Base-by-base conservation (phyloP, 2,888 invertebrate genomes). In the Polymixis flavicincta region DNA sequence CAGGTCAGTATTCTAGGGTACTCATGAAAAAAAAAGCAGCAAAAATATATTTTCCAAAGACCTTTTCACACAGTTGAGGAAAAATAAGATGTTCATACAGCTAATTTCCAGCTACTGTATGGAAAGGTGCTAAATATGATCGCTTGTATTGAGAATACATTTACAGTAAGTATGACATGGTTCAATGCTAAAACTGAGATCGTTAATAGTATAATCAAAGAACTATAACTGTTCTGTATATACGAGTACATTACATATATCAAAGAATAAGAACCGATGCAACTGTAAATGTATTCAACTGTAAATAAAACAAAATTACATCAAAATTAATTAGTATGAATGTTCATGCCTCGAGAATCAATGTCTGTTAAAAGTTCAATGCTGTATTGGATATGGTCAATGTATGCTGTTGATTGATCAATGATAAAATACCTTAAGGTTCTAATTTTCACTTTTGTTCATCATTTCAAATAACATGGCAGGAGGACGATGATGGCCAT, bases 1-100 rank as follows among this genome's bases (percentile, higher is more conserved):
- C 97, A 99, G 99, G 99, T 99, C 97, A 97, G 97, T 95, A 55
- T 84, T 60, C 13, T n/a, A 73, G 1, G 17, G 32, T 67, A 45
- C 13, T 32, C 19, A n/a, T 45, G 13, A 8, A 28, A 32, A 59
- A n/a, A 50, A 54, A 8, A 48, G 2, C 6, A 48, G 14, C 52
- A 25, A 2, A 14, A 8, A 55, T 8, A 37, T 11, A n/a, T 32
- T n/a, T 28, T 9, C 19, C 14, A n/a, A 28, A 48, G 45, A 74
- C 76, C 71, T 84, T 78, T 71, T 80, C 71, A 78, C 76, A 76
- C 65, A 59, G 37, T 59, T 6, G 14, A 37, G 6, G 2, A 17
- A 14, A 45, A 22, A 42, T 17, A 3, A 13, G 13, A 48, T 48
- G 13, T 19, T 17, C 1, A 28, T 6, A 59, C 17, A 48, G 25